Base-by-base conservation (phyloP, 1,140 invertebrate species). In the Drosophila kepulauana region DNA sequence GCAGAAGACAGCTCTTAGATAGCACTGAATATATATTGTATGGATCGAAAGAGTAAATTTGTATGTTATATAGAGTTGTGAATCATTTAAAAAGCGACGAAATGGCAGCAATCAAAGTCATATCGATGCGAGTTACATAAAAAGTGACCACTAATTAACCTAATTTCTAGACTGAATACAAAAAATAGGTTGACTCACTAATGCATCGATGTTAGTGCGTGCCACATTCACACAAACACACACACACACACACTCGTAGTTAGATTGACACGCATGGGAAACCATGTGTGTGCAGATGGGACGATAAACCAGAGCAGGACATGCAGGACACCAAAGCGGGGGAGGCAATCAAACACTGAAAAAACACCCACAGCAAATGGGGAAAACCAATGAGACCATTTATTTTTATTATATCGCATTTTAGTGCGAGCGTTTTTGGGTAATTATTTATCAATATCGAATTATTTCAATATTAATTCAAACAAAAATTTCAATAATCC, bases 401-500 rank as follows among this genome's bases (percentile, higher is more conserved):
- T 84, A 76, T 76, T 79, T 80, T 67, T 66, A 72, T 77, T 80
- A 77, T 64, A 73, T 68, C 35, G 63, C 13, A 59, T 62, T 43
- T 72, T 48, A 49, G 71, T 16, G 56, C 38, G 15, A 41, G 35
- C 64, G 56, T 70, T 79, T 76, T 76, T 56, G 25, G 49, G 43
- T 86, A 78, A 85, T 85, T 86, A 88, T 82, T 87, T 87, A 88
- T 89, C 57, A 65, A 57, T 59, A 45, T 66, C 70, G 75, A 88
- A 89, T 87, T 87, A 88, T 89, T 88, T 89, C 85, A 75, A 89
- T 87, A 87, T 87, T 78, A 87, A 87, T 89, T 80, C 84, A 78
- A 81, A 88, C 86, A 89, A 80, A 89, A 88, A 76, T 85, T 88
- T 88, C 84, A 89, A 88, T 88, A 88, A 89, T 80, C 85, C 81